These are phyloP conservation scores for Sciurus vulgaris DNA, from an alignment of 2,797 vertebrate species.

Conservation along the genomic window DNA sequence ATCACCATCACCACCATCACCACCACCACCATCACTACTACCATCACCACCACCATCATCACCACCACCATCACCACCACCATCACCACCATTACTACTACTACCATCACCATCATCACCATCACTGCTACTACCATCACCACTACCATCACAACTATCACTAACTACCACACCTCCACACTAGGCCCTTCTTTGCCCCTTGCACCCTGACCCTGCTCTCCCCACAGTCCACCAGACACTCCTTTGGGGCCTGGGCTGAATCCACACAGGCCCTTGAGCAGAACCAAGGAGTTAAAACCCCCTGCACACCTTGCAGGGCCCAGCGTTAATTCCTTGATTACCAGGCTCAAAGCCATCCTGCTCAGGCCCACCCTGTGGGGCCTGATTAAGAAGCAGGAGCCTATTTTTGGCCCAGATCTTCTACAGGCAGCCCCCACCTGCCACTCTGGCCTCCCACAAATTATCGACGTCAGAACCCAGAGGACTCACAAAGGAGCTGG, in stretches of 20 bases:
- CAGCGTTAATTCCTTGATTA: neutral
- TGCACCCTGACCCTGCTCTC: neutral
- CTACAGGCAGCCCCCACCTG: neutral
- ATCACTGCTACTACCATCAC: neutral
- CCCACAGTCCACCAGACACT: neutral
- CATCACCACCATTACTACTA: fast-evolving
- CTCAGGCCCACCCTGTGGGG: neutral
- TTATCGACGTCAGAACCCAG: neutral
- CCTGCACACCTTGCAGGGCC: neutral
- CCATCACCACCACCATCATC: fast-evolving
- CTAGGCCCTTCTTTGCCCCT: neutral
- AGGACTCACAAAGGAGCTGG: neutral
- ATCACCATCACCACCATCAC: fast-evolving
- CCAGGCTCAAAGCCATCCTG: neutral
- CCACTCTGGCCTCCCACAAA: neutral
- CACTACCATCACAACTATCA: fast-evolving
- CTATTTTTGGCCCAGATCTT: constrained; percentile 32
- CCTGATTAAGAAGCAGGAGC: neutral
- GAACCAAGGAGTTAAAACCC: neutral
- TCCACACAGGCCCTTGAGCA: neutral
- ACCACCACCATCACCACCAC: fast-evolving
- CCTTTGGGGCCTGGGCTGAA: neutral
- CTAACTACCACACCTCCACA: too few species aligned
- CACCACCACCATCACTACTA: fast-evolving
- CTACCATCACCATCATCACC: fast-evolving